These are phyloP conservation scores for Leptinotarsa rubiginosa DNA, from an alignment of 2,888 invertebrate species.

Conservation along the genomic window DNA sequence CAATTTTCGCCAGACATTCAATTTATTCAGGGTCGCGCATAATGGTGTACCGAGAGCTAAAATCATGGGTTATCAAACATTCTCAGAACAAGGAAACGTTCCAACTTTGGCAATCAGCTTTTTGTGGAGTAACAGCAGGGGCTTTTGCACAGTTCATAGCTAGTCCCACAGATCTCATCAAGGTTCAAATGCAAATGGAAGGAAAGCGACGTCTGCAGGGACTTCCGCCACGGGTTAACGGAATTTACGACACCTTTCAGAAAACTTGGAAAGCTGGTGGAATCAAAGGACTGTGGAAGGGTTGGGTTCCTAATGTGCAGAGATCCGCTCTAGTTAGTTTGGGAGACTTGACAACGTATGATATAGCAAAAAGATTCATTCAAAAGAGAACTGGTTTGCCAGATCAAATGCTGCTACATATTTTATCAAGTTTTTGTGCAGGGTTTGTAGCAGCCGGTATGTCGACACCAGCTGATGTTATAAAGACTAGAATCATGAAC, in stretches of 20 bases:
- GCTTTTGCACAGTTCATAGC: conserved; percentile 90
- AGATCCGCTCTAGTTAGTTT: conserved; percentile 82
- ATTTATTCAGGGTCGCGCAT: conserved; percentile 87
- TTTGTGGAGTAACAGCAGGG: conserved; percentile 83
- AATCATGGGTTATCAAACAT: conserved; percentile 77
- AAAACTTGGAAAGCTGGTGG: conserved; percentile 81
- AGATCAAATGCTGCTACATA: conserved; percentile 82
- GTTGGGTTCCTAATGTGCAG: conserved; percentile 85
- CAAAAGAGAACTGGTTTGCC: conserved; percentile 74
- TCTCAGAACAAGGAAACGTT: conserved; percentile 73
- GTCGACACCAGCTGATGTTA: conserved; percentile 92
- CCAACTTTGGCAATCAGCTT: conserved; percentile 74
- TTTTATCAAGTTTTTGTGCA: conserved; percentile 80
- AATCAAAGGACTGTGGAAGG: conserved; percentile 87
- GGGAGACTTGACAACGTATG: conserved; percentile 90
- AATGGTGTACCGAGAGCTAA: conserved; percentile 84
- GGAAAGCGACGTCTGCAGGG: conserved; percentile 85
- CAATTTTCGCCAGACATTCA: conserved; percentile 88
- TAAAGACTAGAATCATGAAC: conserved; percentile 95
- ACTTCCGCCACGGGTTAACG: conserved; percentile 80
- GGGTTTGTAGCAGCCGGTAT: conserved; percentile 88
- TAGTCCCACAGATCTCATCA: conserved; percentile 92
- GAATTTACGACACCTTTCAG: conserved; percentile 81
- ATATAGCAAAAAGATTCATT: conserved; percentile 82
- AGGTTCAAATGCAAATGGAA: conserved; percentile 96